These are phyloP conservation scores for Callosobruchus maculatus DNA, from an alignment of 2,888 invertebrate genomes.

Conservation along the genomic window DNA sequence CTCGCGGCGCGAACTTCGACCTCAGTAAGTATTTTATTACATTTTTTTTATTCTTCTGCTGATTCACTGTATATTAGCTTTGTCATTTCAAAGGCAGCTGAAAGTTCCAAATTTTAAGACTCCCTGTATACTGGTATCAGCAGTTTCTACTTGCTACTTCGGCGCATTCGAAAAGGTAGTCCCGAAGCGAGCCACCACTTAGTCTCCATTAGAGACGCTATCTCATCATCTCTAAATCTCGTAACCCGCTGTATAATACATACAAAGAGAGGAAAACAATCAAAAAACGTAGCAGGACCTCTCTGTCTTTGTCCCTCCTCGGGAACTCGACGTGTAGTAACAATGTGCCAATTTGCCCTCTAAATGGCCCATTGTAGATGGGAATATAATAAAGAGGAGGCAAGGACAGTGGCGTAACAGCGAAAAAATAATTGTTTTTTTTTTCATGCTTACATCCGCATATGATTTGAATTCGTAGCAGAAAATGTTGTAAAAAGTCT, in stretches of 20 bases:
- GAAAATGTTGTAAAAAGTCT: too few species aligned
- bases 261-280: slow-evolving; percentile 41
- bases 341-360: slow-evolving; percentile 47
- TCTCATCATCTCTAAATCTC: slow-evolving; percentile 34
- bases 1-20: too few species aligned
- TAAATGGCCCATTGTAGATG: slow-evolving; percentile 45
- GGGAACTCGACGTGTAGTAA: slow-evolving; percentile 19
- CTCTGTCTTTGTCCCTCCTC: not conserved
- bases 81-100: too few species aligned
- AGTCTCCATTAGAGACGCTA: slow-evolving; percentile 40
- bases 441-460: too few species aligned
- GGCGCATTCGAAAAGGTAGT: slow-evolving; percentile 15
- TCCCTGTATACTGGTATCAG: too few species aligned
- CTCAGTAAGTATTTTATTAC: too few species aligned
- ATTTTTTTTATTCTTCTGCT: too few species aligned
- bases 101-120: too few species aligned
- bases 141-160: too few species aligned
- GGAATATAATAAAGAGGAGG: slow-evolving; percentile 39
- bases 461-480: too few species aligned
- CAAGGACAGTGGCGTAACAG: not conserved
- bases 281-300: slow-evolving; percentile 21
- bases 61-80: too few species aligned
- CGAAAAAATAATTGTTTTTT: too few species aligned
- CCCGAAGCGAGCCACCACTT: slow-evolving; percentile 28
- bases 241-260: slow-evolving; percentile 26